Evolutionary conservation across 2,797 vertebrate genomes (phyloP), one percentile per base, ranked within the genome.

Genomic region (Platyrinchus mystaceus): DNA sequence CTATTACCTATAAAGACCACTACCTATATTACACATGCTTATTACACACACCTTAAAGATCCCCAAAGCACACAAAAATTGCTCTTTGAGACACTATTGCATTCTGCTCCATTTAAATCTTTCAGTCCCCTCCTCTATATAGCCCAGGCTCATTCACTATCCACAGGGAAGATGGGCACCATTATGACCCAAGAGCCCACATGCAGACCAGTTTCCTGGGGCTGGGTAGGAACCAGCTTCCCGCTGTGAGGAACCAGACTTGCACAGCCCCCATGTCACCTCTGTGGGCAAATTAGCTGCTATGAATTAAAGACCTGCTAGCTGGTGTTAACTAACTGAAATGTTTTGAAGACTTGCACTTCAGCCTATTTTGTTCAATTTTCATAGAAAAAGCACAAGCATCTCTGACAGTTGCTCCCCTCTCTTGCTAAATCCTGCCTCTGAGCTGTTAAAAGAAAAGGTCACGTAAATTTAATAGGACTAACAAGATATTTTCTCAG

Each of bases 101-200:
- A 18, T 64, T 69, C 43, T 78, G 20, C 12, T 16, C 30, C 28
- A 41, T 52, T 79, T 37, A 77, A n/a, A 24, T 36, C 9, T 41
- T 73, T 56, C 55, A 52, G 6, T 4, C 6, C 3, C 5, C 39
- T 52, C n/a, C 12, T 55, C n/a, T 34, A 18, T 10, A 55, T 7
- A 23, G 32, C 34, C 12, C 0, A 0, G 16, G n/a, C 43, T 82
- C n/a, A 74, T 50, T 2, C 4, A 2, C 28, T 41, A 69, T 23
- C 32, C 56, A 3, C 0, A 1, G 50, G n/a, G 46, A 77, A 36
- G 34, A 9, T 0, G 1, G 14, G 10, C 18, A 70, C 17, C 0
- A 0, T 0, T 0, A 0, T 9, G 28, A 26, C 44, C 36, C n/a
- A 18, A 3, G 60, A 0, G 2, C 15, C 56, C 0, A 0, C 0